Evolutionary conservation across 1,140 invertebrate genomes (phyloP).

Genomic region (Penaeus indicus): DNA sequence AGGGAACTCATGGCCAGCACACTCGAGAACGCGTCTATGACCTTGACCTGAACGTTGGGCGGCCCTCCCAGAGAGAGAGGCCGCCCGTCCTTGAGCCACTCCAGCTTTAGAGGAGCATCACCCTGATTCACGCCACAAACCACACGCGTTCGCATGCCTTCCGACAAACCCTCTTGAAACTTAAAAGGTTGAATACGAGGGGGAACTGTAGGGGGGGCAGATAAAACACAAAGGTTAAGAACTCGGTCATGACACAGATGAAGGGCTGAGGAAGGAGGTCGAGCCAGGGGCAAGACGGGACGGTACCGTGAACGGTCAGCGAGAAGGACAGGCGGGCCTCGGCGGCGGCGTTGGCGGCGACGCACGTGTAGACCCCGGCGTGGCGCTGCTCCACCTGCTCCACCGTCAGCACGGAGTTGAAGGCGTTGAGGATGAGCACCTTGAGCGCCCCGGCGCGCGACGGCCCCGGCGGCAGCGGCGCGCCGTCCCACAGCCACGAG

Average conservation of each 20-base stretch:
- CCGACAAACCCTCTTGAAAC: slow-evolving; percentile 66
- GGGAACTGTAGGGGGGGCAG: slow-evolving; percentile 60
- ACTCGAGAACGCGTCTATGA: slow-evolving; percentile 88
- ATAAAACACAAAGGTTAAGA: slow-evolving; percentile 54
- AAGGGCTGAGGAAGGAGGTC: not conserved
- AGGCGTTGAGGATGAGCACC: slow-evolving; percentile 82
- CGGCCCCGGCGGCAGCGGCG: slow-evolving; percentile 71
- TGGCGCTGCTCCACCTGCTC: slow-evolving; percentile 86
- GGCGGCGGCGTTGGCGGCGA: slow-evolving; percentile 55
- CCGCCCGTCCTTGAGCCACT: slow-evolving; percentile 80
- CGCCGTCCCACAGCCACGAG: slow-evolving; percentile 80
- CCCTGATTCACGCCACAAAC: slow-evolving; percentile 95
- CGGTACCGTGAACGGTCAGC: slow-evolving; percentile 50
- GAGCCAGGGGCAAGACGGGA: not conserved
- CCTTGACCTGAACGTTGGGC: slow-evolving; percentile 75
- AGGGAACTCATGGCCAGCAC: slow-evolving; percentile 89
- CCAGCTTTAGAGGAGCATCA: slow-evolving; percentile 90
- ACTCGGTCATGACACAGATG: slow-evolving; percentile 44
- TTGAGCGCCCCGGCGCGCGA: slow-evolving; percentile 72
- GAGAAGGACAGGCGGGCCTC: slow-evolving; percentile 49
- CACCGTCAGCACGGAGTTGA: slow-evolving; percentile 89
- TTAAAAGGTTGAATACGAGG: slow-evolving; percentile 63
- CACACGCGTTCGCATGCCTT: slow-evolving; percentile 75
- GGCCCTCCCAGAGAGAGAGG: slow-evolving; percentile 71
- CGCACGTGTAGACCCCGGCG: slow-evolving; percentile 89